Base-by-base conservation (phyloP, 1,140 invertebrate genomes). In the Trinorchestia longiramus region DNA sequence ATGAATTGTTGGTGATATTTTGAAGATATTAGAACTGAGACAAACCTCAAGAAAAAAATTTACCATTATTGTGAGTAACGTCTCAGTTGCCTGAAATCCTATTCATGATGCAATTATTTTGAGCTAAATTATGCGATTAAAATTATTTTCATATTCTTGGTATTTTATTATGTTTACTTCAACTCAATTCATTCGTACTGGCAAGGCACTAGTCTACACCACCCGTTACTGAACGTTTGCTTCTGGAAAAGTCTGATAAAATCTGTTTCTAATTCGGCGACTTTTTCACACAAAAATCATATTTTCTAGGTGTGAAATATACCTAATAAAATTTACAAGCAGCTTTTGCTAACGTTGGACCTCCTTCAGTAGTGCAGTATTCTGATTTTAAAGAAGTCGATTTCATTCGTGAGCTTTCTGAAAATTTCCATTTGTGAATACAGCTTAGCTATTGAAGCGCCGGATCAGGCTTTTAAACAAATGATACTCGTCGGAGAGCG, bases 341-440 rank as follows among this genome's bases (percentile, higher is more conserved):
- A 53, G 6, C 19, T 53, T 53, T 53, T 53, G 47, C 8, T 36
- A 36, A 77, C 62, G 47, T 53, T 11, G 8, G 28, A 77, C 62
- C 36, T 77, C 28, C 28, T 77, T 77, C 15, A 77, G 28, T 77
- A 77, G 62, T 19, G 1, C 15, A 77, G 62, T 11, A 77, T 11
- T 36, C 28, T 3, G 28, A 36, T 11, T 77, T 77, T 23, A 77
- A 77, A 77, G 36, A 45, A 94, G 43, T 28, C 44, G 45, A 94
- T 47, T 94, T 47, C 92, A 45, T 94, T 94, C 45, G 92, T 40
- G 92, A 94, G 92, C 44, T 94, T 44, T 47, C 43, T 43, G 43
- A 47, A 43, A 94, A 94, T 94, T 94, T 43, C 92, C 6, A 94
- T 94, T 94, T 45, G 92, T 94, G 92, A 94, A 94, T 44, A 94